Conservation (phyloP, 2,113 vertebrate genomes). For the Illadopsis cleaveri region DNA sequence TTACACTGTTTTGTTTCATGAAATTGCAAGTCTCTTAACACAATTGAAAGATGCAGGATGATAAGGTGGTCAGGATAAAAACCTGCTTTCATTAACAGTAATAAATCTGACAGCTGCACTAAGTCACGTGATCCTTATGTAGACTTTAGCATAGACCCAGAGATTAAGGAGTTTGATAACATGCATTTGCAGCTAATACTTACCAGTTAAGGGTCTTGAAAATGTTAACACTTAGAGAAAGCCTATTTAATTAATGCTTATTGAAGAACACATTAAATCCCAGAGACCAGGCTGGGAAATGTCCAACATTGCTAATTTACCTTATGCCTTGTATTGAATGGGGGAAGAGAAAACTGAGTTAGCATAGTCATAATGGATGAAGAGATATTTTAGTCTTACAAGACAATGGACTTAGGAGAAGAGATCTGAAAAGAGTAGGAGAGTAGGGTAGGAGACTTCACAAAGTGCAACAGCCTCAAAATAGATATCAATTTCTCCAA, state of each 20-base stretch:
- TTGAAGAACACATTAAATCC: not conserved
- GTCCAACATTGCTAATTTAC: not conserved
- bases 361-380: not conserved
- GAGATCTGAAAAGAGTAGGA: not conserved
- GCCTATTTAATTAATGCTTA: not conserved
- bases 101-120: not conserved
- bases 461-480: not conserved
- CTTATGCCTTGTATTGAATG: not conserved
- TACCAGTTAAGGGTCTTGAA: not conserved
- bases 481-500: not conserved
- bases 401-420: not conserved
- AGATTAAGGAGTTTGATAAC: not conserved
- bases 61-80: not conserved
- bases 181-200: not conserved
- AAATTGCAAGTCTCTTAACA: not conserved
- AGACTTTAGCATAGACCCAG: not conserved
- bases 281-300: not conserved
- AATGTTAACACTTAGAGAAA: slow-evolving; percentile 1
- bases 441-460: not conserved
- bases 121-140: not conserved
- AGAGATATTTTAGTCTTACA: not conserved
- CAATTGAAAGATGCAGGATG: not conserved
- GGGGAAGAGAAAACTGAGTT: not conserved
- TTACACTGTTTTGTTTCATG: not conserved
- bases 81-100: not conserved